Base-by-base conservation (phyloP, 2,113 vertebrate species). In the Anseranas semipalmata region DNA sequence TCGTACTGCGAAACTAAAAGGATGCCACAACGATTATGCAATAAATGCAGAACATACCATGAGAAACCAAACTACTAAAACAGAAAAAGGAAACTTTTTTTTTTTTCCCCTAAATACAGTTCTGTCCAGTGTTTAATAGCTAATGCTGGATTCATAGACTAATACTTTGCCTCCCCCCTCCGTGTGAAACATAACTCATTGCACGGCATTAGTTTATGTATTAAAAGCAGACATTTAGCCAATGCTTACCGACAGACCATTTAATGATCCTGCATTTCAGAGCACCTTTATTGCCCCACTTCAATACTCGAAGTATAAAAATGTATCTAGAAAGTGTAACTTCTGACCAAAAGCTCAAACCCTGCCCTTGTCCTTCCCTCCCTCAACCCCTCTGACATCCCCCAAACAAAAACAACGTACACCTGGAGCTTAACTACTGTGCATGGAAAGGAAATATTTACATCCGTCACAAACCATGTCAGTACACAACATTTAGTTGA, bases 301-400 rank as follows among this genome's bases (percentile, higher is more conserved):
- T 88, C 93, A 90, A 90, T 74, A 97, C 70, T 94, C 20, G 48
- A 93, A 60, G 55, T 97, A 91, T 94, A 98, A 97, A 97, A 98
- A 91, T 50, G 95, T 86, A 91, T 52, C 96, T 97, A 98, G 94
- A 96, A 97, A 97, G 90, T 63, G 96, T 91, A 95, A 96, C 96
- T 96, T 95, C 60, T 65, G 96, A 97, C 89, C 67, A 52, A 76
- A 96, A 97, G 79, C 91, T 96, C 94, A 93, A 81, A 72, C 95
- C 96, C 92, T 93, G 96, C 89, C 90, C 95, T 95, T 45, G 56
- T 90, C 87, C 84, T 97, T 86, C 80, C 96, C 92, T 81, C 91
- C 79, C 95, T 89, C 91, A 85, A 76, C 15, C 92, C 63, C 70
- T 82, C 76, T 3, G 4, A 87, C 87, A 91, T 72, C 77, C 75